Base-by-base conservation (phyloP, 1,140 invertebrate genomes). In the Zaprionus tsacasi region DNA sequence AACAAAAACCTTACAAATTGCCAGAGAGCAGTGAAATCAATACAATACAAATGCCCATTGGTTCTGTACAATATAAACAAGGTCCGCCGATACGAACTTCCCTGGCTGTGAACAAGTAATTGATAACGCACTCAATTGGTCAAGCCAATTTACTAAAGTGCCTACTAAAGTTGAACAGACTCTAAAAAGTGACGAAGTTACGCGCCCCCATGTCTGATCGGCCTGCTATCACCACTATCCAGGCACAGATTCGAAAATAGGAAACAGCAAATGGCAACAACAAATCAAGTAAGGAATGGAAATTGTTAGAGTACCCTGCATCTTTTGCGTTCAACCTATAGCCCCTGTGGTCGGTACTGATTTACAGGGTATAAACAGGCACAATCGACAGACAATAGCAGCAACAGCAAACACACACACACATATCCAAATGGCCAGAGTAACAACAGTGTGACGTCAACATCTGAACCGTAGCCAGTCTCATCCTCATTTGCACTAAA, bases 121-220 rank as follows among this genome's bases (percentile, higher is more conserved):
- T 85, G 82, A 85, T 85, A 85, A 85, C 78, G 82, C 81, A 85
- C 74, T 85, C 70, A 76, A 86, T 86, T 86, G 75, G 70, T 76
- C 63, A 38, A 86, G 78, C 76, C 82, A 85, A 85, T 85, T 85
- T 86, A 70, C 78, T 85, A 85, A 86, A 86, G 82, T 86, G 82
- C 78, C 82, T 73, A 59, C 69, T 45, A 70, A 63, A 64, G 64
- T 76, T 70, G 35, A 66, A 80, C 65, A 72, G 73, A 80, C 10
- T 38, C 38, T 45, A 69, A 60, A 61, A 69, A 69, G 38, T 33
- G 27, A 13, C 40, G 7, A 27, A 10, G 13, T 30, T 17, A 11
- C 13, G 21, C n/a, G 1, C 40, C 40, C 7, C 0, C 0, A 43
- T 17, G 11, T 6, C 5, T 40, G 11, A 13, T 10, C 40, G 10